Evolutionary conservation across 2,797 vertebrate species (phyloP), one percentile per base, ranked within the genome.

Genomic region (Malacoctenus gilli): DNA sequence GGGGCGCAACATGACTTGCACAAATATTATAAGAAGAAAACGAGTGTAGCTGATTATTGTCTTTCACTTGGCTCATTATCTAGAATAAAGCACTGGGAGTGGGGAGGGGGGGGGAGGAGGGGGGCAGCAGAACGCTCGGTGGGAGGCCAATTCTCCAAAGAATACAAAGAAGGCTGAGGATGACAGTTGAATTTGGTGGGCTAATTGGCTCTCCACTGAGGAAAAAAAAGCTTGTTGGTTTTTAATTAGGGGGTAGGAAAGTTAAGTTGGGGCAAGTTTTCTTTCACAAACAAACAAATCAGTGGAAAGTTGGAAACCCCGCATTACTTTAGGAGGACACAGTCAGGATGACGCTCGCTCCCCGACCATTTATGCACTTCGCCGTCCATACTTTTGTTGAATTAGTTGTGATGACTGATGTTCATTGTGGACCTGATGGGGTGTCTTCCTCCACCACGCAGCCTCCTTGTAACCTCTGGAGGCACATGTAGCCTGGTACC

Each of bases 11-110:
- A 22, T 25, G 25, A 10, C 39, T 25, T n/a, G 19, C 5, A 21
- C 38, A 32, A 51, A 50, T 55, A 32, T 47, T 22, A 48, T 49
- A 39, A 44, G 44, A 47, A 14, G 25, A 42, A 19, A 44, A 35
- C 0, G n/a, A 57, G 46, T 51, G 57, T 39, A 46, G 35, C 46
- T 68, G 49, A 57, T 66, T 49, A 54, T 59, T 39, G 53, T 44
- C 16, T 54, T 31, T 23, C 41, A 48, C 49, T 72, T 39, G 57
- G 61, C 61, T 76, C 50, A 70, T 80, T 76, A 63, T 47, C 42
- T 41, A 42, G 52, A 73, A 32, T 57, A 31, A 46, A 65, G 46
- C 21, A 19, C 55, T 55, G 15, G n/a, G n/a, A n/a, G n/a, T n/a
- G 42, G 41, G 31, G 44, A 55, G n/a, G n/a, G n/a, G 25, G 1